phyloP scores from a whole-genome alignment of 2,113 vertebrate species.

The Pitta sordida region DNA sequence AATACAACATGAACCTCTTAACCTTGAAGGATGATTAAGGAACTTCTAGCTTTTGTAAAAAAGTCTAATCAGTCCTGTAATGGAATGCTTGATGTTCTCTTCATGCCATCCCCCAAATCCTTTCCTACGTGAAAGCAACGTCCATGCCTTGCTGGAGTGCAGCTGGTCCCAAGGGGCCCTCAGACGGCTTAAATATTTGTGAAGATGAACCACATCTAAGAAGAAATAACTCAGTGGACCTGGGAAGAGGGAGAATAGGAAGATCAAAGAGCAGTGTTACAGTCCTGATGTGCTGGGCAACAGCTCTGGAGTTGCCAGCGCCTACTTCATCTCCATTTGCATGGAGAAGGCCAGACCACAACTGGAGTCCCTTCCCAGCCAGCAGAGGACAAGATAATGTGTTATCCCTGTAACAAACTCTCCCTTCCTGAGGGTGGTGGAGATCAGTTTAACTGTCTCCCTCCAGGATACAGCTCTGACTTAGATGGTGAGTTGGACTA shows the following conservation, averaged over 20 bases:
- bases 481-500: too few relatives aligned
- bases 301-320: background rate
- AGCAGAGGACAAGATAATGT: background rate
- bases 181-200: background rate
- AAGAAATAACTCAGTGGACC: background rate
- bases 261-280: background rate
- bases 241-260: background rate
- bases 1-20: background rate
- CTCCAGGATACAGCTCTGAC: background rate
- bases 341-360: background rate
- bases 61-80: constrained; percentile 21
- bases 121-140: background rate
- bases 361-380: background rate
- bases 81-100: background rate
- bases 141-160: background rate
- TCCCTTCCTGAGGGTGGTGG: background rate
- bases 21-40: constrained; percentile 27
- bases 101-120: background rate
- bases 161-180: background rate
- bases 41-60: constrained; percentile 49
- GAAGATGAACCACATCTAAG: background rate
- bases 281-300: fast-evolving
- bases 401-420: background rate
- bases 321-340: fast-evolving
- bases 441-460: background rate